Base-by-base conservation (phyloP, 1,140 invertebrate genomes). In the Trichonephila clavata region DNA sequence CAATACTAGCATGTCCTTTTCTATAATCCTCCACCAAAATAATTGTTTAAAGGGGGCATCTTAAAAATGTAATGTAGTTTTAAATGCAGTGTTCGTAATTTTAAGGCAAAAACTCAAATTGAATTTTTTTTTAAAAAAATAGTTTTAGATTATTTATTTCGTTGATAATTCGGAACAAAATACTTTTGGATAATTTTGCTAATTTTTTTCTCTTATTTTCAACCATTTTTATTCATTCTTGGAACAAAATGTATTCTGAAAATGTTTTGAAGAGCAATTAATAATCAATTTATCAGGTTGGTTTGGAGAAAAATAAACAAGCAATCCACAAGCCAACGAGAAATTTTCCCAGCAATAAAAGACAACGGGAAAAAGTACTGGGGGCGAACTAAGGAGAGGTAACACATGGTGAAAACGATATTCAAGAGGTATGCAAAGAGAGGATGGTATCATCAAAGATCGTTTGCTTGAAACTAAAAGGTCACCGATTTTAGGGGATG, bases 401-500 rank as follows among this genome's bases (percentile, higher is more conserved):
- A 77, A 77, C 71, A 77, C 71, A 24, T 77, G 71, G 71, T 39
- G 71, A 77, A 77, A 77, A 77, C 71, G 71, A 77, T 77, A 77
- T 77, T 39, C 24, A 77, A 77, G 71, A 18, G 71, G 71, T 27
- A 84, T 43, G 87, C 84, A 32, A 80, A 59, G 50, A 61, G 50
- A 90, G 59, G 89, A 21, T 68, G 57, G 89, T 60, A 20, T 59
- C 77, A 81, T 81, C 86, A 63, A 88, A 68, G 86, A 88, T 88
- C 89, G 89, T 90, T 90, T 90, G 71, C 14, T 10, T 20, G 57
- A 59, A 84, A 81, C n/a, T 57, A 27, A 84, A 21, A 90, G 89
- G 89, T 90, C 89, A 90, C 68, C 68, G 57, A 68, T 77, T 90
- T 60, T 90, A 20, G 89, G 43, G 57, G 71, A 81, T 60, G 89